Base-by-base conservation (phyloP, 2,797 vertebrate genomes). In the Cheirogaleus major region DNA sequence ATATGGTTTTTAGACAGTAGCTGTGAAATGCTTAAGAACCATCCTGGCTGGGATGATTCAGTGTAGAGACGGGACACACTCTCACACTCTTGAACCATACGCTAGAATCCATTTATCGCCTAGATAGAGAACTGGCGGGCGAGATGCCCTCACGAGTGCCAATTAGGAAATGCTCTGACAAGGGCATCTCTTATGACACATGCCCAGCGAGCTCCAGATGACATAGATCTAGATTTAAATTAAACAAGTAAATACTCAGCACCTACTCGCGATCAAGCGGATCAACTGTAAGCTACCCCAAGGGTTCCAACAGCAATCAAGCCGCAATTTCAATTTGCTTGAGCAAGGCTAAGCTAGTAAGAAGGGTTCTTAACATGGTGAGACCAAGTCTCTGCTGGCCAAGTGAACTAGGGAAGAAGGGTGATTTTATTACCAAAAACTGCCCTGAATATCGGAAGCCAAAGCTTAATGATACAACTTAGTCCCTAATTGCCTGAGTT, bases 351-450 rank as follows among this genome's bases (percentile, higher is more conserved):
- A 55, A 91, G 41, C 76, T 87, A 38, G 32, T 52, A 38, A 85
- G 72, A 95, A 61, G 15, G 52, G 2, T 80, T 83, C 50, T 43
- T 43, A 95, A 65, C 30, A 55, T 38, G 23, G 43, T 41, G 72
- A 92, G 38, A 82, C 41, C 89, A 92, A 9, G 6, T 69, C 52
- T 78, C 55, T 91, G 22, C 23, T 69, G 50, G 83, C 14, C 43
- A 43, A 27, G 6, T 76, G n/a, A 88, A 70, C 23, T 18, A 80
- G 86, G 5, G 30, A 30, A 91, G 45, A n/a, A 84, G 70, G 35
- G 38, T 55, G 35, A 63, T 41, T 70, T 83, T 85, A 73, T 88
- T 79, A 86, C 61, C 55, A 95, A 93, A 96, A 78, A 27, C 32
- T 70, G 73, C 43, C 57, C 50, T 85, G 50, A 93, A 75, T 3